Evolutionary conservation across 92 coral and sea anemone species (phyloP).

Genomic region (Palythoa heliodiscus): DNA sequence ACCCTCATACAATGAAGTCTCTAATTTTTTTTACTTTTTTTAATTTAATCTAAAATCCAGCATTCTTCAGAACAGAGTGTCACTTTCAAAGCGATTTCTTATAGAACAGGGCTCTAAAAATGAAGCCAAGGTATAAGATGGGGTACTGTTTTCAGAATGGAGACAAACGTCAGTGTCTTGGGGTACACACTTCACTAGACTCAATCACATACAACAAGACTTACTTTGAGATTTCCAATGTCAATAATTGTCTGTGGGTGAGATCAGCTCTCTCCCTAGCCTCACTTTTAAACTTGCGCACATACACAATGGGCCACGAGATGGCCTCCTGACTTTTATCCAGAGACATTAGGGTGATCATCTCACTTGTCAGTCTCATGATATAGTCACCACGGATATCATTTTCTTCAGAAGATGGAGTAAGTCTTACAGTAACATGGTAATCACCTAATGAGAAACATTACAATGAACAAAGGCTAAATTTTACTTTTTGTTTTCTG

Average conservation of each 20-base stretch:
- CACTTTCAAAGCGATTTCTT: too few species aligned
- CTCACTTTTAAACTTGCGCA: slow-evolving; percentile 78
- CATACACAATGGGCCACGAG: slow-evolving; percentile 74
- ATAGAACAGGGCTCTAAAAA: too few species aligned
- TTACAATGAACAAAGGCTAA: neutral
- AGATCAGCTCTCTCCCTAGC: slow-evolving; percentile 58
- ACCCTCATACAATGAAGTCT: too few species aligned
- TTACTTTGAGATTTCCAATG: slow-evolving; percentile 76
- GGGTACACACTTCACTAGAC: too few species aligned
- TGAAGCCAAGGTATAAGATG: too few species aligned
- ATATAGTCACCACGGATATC: slow-evolving; percentile 72
- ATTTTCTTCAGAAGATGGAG: slow-evolving; percentile 79
- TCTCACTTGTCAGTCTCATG: slow-evolving; percentile 61
- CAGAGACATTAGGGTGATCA: slow-evolving; percentile 51
- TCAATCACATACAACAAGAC: neutral
- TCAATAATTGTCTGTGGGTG: slow-evolving; percentile 65
- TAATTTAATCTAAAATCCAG: too few species aligned
- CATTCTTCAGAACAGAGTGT: too few species aligned
- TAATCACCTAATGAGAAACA: slow-evolving; percentile 49
- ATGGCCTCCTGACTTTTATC: slow-evolving; percentile 54
- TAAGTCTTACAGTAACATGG: slow-evolving; percentile 71
- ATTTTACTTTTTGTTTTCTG: too few species aligned
- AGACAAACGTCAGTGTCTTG: too few species aligned
- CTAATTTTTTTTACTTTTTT: too few species aligned
- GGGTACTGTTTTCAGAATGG: too few species aligned